These are phyloP conservation scores for Daphoenositta chrysoptera DNA, from an alignment of 2,113 vertebrate species.

Conservation along the genomic window DNA sequence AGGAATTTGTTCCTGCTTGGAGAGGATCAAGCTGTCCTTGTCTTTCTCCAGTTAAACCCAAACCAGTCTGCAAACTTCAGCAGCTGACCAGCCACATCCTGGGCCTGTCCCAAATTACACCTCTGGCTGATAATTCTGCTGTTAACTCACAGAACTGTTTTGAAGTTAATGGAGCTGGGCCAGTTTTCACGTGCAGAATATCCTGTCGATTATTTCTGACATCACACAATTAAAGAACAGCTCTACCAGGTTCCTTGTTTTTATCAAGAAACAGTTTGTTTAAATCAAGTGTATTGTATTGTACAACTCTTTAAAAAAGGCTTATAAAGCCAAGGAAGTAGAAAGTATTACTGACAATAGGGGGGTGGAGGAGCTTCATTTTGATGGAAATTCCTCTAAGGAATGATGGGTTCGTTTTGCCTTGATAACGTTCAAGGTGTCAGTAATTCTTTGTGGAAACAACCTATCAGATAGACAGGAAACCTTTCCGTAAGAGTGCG, in stretches of 20 bases:
- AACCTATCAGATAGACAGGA: not conserved
- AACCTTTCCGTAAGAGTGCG: not conserved
- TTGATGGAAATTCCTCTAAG: slow-evolving; percentile 26
- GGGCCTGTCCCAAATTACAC: not conserved
- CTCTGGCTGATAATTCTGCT: not conserved
- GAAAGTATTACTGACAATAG: slow-evolving; percentile 43
- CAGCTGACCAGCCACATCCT: not conserved
- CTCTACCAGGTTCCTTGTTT: slow-evolving; percentile 34
- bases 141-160: not conserved
- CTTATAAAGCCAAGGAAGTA: slow-evolving; percentile 53
- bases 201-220: not conserved
- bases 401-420: slow-evolving; percentile 34
- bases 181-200: not conserved
- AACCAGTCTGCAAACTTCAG: not conserved
- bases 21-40: not conserved
- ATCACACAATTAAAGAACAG: not conserved
- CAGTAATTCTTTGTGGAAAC: slow-evolving; percentile 12
- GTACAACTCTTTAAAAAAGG: slow-evolving; percentile 38
- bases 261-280: slow-evolving; percentile 31
- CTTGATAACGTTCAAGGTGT: not conserved
- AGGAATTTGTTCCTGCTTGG: not conserved
- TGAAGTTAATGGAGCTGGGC: not conserved
- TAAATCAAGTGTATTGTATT: slow-evolving; percentile 57
- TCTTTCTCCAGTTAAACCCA: not conserved
- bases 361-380: slow-evolving; percentile 46